Base-by-base conservation (phyloP, 2,888 invertebrate genomes). In the Pachycephus smyrnensis region DNA sequence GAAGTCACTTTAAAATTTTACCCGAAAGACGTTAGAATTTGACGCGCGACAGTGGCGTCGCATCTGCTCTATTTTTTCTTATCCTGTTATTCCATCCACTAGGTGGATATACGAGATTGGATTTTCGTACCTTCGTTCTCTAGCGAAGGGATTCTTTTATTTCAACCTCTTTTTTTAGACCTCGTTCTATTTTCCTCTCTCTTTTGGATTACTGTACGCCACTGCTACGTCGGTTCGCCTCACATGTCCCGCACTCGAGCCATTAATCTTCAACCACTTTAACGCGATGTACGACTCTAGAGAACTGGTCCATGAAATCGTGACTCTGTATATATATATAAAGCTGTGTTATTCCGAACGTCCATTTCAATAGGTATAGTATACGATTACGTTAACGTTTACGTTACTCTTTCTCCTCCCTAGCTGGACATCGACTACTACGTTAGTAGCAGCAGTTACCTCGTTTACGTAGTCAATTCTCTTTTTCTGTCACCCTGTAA, bases 281-380 rank as follows among this genome's bases (percentile, higher is more conserved):
- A 32, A 23, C 31, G 71, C 71, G 33, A 71, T 15, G 31, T 71
- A 32, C 31, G 71, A 32, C 71, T 23, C 71, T 12, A 33, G 71
- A 71, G 71, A 71, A 71, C 71, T 71, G 71, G 71, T 32, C 71
- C 71, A 33, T 71, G 33, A 71, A 71, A 71, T 71, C 31, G 23
- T 71, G 71, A 33, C 31, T 31, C 12, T 71, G 55, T 55, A 9
- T 55, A 23, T 55, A 23, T 23, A 6, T 55, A 55, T 55, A 55
- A 55, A 55, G 23, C 2, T 55, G 55, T 23, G 55, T 23, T 55
- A 55, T 55, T 55, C 15, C 55, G 23, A 23, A 55, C 55, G 9
- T 55, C 55, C 23, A 0, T 23, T 15, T 55, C 55, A 23, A 55
- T 55, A 23, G 55, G 23, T 23, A 23, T 23, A 55, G 23, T 55